These are phyloP conservation scores for Protomyctophum bolini DNA, from an alignment of 2,113 vertebrate species.

Conservation along the genomic window DNA sequence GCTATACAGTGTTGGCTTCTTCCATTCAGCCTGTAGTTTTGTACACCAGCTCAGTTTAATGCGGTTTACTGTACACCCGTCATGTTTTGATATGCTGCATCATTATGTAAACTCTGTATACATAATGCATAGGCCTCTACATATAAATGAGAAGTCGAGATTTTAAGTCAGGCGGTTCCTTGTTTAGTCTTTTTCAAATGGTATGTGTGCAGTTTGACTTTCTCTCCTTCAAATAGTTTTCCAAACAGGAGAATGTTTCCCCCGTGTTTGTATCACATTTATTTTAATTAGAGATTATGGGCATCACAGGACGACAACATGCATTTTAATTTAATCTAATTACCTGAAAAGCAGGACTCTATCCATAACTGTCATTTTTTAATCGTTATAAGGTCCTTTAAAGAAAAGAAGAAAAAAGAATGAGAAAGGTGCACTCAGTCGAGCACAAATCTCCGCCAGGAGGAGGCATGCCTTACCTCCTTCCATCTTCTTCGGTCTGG, in stretches of 20 bases:
- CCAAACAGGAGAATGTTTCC: slow-evolving; percentile 49
- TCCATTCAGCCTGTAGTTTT: background rate
- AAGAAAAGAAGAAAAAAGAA: slow-evolving; percentile 66
- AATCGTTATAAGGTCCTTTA: slow-evolving; percentile 67
- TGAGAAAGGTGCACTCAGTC: slow-evolving; percentile 2
- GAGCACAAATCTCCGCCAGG: no score
- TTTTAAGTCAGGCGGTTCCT: background rate
- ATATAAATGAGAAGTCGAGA: no score
- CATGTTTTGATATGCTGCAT: no score
- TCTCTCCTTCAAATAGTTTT: slow-evolving; percentile 64
- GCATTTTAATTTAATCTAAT: slow-evolving; percentile 83
- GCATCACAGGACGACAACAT: slow-evolving; percentile 69
- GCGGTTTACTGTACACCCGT: no score
- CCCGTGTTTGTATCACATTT: slow-evolving; percentile 70
- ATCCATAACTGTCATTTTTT: slow-evolving; percentile 82
- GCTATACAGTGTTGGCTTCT: background rate
- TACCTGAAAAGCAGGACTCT: slow-evolving; percentile 77
- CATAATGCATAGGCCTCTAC: no score
- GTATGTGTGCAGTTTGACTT: slow-evolving; percentile 34
- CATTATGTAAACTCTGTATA: no score
- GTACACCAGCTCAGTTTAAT: background rate
- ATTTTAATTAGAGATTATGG: slow-evolving; percentile 77
- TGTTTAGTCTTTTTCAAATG: slow-evolving; percentile 19
- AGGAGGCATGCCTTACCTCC: no score
- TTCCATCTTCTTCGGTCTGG: no score